Base-by-base conservation (phyloP, 2,888 invertebrate species). In the Mongoloraphidia duomilia region DNA sequence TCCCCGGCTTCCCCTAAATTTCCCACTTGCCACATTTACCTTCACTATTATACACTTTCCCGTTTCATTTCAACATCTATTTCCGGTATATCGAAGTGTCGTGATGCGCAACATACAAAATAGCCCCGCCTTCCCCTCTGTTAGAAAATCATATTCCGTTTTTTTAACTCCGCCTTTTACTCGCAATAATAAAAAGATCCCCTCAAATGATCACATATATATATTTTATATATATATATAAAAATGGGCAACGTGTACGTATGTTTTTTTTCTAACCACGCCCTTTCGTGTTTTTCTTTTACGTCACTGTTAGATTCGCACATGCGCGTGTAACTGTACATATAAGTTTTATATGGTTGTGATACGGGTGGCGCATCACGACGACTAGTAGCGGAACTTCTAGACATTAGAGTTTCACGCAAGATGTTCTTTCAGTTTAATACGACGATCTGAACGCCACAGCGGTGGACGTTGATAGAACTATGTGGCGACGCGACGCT, bases 41-140 rank as follows among this genome's bases (percentile, higher is more conserved):
- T 26, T 26, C 26, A 6, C 6, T 26, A 6, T 6, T 26, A 26
- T 26, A 26, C 26, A 26, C 26, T 26, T 26, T 26, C 26, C 26
- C 26, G 26, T 26, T 26, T 26, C 1, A 6, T 26, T 26, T 26
- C 26, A 26, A 26, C 26, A 26, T 26, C 26, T 6, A 26, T 26
- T 26, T 26, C 26, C 26, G 26, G 26, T 26, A 26, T 26, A 26
- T 26, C 26, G 26, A 17, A 17, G 17, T 5, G 26, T 26, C 45
- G 45, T 45, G 37, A 45, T 45, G 45, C 45, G 45, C 45, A 45
- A 10, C 13, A 9, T 45, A n/a, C 26, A 44, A 45, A 45, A 26
- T 6, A 26, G 26, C 13, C 45, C 45, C 45, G 45, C 45, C 45
- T 45, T 45, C 45, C 45, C 45, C 45, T 45, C 45, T 38, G 38